Evolutionary conservation across 2,888 invertebrate species (phyloP), one percentile per base, ranked within the genome.

Genomic region (Hydriomena furcata): DNA sequence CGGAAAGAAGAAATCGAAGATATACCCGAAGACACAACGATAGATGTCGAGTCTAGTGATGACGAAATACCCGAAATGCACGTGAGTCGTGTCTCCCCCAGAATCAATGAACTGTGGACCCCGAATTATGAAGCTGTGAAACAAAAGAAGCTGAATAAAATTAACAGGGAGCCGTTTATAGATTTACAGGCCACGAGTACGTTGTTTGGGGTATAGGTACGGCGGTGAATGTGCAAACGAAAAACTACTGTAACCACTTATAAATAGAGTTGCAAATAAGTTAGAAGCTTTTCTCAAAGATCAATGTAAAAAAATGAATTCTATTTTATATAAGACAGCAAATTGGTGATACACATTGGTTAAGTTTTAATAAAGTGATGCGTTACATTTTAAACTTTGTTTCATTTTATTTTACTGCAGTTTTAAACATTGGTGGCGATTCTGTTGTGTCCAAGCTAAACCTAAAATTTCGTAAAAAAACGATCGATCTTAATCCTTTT

Each of bases 81-180:
- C 21, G 65, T 69, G 4, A 60, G 68, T 1, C 36, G 36, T 0
- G 13, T 52, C 7, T 61, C 71, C 0, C 78, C 80, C 0, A 80
- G 73, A 60, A 55, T 67, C 0, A 64, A 74, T 0, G 82, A 84
- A 44, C 65, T 88, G 0, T 89, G 89, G 88, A 79, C 82, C 0
- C 76, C 84, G 0, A 87, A 91, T 43, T 84, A 86, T 32, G 86
- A 86, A 31, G 76, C 78, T 20, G 74, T 92, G 0, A 84, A 91
- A 60, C 88, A 91, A 55, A 91, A 91, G 58, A 79, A 85, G 51
- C 61, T 86, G 1, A 72, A 69, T 13, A 88, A 81, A 78, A 76
- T 92, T 10, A 68, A 76, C 27, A 73, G 71, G 31, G 76, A 78
- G 63, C 76, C 81, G 1, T 72, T 84, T 37, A 61, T 87, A 51